Percentiles rank a stretch among this genome's conserved stretches.
Evolutionary conservation across 1,140 invertebrate genomes (phyloP).

Genomic region (Leptinotarsa lineolata): DNA sequence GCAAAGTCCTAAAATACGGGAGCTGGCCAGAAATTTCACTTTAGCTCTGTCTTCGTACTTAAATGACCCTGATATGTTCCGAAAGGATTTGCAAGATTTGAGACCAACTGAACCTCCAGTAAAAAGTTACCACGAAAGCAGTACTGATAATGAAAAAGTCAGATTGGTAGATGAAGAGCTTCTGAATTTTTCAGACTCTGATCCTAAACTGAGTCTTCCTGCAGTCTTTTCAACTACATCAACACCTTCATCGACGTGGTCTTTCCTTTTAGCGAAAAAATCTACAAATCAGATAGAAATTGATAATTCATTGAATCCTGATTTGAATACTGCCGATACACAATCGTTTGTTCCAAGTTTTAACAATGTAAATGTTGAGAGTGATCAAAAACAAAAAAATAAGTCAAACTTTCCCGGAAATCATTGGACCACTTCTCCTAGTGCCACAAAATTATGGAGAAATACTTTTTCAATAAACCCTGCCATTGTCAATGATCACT

Average conservation of each 20-base stretch:
- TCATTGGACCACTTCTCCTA: slow-evolving; percentile 62
- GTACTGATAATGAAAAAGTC: not conserved
- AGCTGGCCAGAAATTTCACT: slow-evolving; percentile 81
- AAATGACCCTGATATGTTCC: slow-evolving; percentile 78
- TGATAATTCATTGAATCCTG: slow-evolving; percentile 44
- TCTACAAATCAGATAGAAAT: slow-evolving; percentile 31
- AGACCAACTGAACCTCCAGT: slow-evolving; percentile 72
- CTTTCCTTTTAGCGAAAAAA: slow-evolving; percentile 44
- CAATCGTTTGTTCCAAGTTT: slow-evolving; percentile 51
- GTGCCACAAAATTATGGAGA: slow-evolving; percentile 65
- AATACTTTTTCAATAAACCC: slow-evolving; percentile 72
- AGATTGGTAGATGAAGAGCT: slow-evolving; percentile 66
- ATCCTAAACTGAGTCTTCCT: slow-evolving; percentile 51
- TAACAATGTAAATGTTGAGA: slow-evolving; percentile 36
- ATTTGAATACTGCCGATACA: slow-evolving; percentile 48
- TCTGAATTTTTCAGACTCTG: slow-evolving; percentile 74
- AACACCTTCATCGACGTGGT: slow-evolving; percentile 47
- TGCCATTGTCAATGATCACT: slow-evolving; percentile 69
- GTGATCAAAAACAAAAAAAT: slow-evolving; percentile 32
- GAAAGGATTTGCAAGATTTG: slow-evolving; percentile 72
- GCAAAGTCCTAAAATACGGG: slow-evolving; percentile 65
- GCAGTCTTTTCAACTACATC: slow-evolving; percentile 39
- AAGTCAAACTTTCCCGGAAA: slow-evolving; percentile 44
- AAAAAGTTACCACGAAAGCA: slow-evolving; percentile 43
- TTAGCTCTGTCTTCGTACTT: slow-evolving; percentile 79